Evolutionary conservation across 1,140 invertebrate genomes (phyloP).

Genomic region (Magallana ariakensis): DNA sequence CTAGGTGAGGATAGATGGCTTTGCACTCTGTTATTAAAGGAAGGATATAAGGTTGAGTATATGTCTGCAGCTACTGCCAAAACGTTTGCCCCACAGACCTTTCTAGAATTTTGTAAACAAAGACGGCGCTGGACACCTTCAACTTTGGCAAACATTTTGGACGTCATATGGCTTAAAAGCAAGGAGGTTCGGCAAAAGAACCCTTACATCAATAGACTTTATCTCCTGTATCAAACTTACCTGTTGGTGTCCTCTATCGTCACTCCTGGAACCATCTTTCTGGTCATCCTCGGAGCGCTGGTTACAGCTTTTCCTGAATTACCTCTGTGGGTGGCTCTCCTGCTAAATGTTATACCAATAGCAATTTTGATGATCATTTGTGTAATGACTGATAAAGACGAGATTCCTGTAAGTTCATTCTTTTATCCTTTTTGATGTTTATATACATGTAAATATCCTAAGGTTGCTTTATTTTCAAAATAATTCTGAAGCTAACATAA

Average conservation of each 20-base stretch:
- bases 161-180: conserved; percentile 80
- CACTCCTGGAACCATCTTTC: conserved; percentile 84
- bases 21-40: conserved; percentile 84
- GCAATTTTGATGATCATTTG: conserved; percentile 80
- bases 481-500: too few relatives aligned
- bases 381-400: conserved; percentile 78
- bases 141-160: conserved; percentile 85
- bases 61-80: conserved; percentile 84
- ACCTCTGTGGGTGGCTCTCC: conserved; percentile 78
- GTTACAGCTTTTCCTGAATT: conserved; percentile 80
- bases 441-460: too few relatives aligned
- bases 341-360: conserved; percentile 81
- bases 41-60: conserved; percentile 85
- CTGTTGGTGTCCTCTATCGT: conserved; percentile 82
- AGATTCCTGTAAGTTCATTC: conserved; percentile 78
- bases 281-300: conserved; percentile 84
- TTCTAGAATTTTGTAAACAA: conserved; percentile 85
- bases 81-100: conserved; percentile 84
- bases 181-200: neutral
- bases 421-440: too few relatives aligned
- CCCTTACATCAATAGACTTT: conserved; percentile 59
- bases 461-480: too few relatives aligned
- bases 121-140: conserved; percentile 85
- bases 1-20: conserved; percentile 85
- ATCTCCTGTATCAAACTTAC: conserved; percentile 52